Percentiles rank a stretch among this genome's conserved stretches.
Evolutionary conservation across 2,888 invertebrate species (phyloP).

Genomic region (Theretra japonica): DNA sequence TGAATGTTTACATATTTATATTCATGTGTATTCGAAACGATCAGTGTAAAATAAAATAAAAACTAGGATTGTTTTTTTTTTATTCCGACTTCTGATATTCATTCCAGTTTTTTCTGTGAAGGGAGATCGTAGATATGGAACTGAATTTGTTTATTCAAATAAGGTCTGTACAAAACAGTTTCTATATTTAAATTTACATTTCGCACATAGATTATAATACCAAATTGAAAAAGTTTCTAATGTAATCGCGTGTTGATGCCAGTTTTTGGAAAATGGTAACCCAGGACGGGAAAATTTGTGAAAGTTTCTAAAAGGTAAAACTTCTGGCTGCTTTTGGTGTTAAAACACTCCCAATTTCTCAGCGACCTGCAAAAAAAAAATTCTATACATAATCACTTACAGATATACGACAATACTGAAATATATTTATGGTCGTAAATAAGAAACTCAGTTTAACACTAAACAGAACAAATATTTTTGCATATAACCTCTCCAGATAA

Average conservation of each 20-base stretch:
- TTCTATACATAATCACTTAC: too few relatives aligned
- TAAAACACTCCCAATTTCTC: too few relatives aligned
- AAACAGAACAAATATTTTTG: neutral
- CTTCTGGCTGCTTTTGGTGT: too few relatives aligned
- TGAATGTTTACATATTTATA: conserved; percentile 2
- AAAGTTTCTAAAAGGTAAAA: too few relatives aligned
- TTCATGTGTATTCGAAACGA: neutral
- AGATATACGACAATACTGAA: too few relatives aligned
- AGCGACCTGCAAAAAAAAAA: too few relatives aligned
- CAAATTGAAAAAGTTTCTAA: too few relatives aligned
- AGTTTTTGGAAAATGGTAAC: too few relatives aligned
- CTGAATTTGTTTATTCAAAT: neutral
- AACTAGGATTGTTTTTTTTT: neutral
- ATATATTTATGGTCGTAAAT: too few relatives aligned
- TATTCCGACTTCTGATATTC: neutral
- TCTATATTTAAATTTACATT: neutral
- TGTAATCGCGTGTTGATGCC: too few relatives aligned
- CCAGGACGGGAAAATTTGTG: too few relatives aligned
- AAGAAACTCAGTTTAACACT: neutral
- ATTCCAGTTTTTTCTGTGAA: neutral
- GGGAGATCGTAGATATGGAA: conserved; percentile 2
- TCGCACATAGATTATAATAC: neutral
- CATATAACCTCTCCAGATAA: neutral
- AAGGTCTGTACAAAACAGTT: neutral
- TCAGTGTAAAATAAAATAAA: neutral